phyloP scores from a whole-genome alignment of 2,888 invertebrate species.

The Callimorpha dominula region DNA sequence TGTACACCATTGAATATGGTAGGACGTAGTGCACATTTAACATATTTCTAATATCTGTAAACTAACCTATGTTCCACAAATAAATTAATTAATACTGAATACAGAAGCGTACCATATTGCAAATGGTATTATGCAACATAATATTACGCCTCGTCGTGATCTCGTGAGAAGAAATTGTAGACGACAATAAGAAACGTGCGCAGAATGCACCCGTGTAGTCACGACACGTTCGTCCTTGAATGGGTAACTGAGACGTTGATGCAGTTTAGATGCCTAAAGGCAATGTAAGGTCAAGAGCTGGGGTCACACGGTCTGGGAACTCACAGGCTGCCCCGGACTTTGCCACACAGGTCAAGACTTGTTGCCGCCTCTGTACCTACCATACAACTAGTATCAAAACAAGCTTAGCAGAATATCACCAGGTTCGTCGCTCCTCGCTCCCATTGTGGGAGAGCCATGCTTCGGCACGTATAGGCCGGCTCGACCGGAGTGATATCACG shows the following conservation, averaged over 20 bases:
- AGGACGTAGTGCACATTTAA: too few species aligned
- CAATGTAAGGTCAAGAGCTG: not conserved
- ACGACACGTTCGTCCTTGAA: constrained; percentile 26
- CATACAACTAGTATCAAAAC: not conserved
- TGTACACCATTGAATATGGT: too few species aligned
- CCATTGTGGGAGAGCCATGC: too few species aligned
- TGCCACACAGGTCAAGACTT: not conserved
- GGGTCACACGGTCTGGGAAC: not conserved
- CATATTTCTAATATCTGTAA: too few species aligned
- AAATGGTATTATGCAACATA: too few species aligned
- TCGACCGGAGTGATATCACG: too few species aligned
- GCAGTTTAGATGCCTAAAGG: not conserved
- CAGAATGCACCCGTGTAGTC: constrained; percentile 38
- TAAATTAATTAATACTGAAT: not conserved
- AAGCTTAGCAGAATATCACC: not conserved
- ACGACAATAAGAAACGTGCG: constrained; percentile 34
- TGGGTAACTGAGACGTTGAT: constrained; percentile 17
- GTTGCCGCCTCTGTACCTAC: not conserved
- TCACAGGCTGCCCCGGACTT: not conserved
- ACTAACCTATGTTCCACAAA: too few species aligned
- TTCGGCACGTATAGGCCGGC: too few species aligned
- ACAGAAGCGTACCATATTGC: too few species aligned
- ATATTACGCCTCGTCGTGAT: too few species aligned
- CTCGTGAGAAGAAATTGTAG: constrained; percentile 10
- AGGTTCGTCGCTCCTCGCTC: too few species aligned